Conservation (phyloP, 2,888 invertebrate species). For the Calliphora vomitoria region DNA sequence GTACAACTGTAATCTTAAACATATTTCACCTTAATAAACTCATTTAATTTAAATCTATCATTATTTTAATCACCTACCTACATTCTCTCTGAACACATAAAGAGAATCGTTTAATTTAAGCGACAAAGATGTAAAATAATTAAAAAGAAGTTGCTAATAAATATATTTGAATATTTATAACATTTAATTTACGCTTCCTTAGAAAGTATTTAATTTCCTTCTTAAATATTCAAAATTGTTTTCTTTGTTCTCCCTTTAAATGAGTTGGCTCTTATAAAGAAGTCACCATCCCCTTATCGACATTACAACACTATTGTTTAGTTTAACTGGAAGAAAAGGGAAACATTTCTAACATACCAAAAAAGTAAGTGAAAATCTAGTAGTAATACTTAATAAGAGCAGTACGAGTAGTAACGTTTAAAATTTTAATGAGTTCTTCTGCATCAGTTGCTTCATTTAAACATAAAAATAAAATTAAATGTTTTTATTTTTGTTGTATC, state of each 20-base stretch:
- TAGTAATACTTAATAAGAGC: not conserved
- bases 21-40: no score
- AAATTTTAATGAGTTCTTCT: conserved; percentile 76
- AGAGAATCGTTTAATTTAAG: not conserved
- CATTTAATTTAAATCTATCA: no score
- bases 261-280: conserved; percentile 14
- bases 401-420: conserved; percentile 46
- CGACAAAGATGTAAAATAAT: not conserved
- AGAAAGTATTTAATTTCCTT: conserved; percentile 47
- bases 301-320: conserved; percentile 30
- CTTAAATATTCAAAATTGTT: conserved; percentile 51
- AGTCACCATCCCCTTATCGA: not conserved
- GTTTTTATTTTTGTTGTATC: conserved; percentile 35
- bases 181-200: conserved; percentile 16
- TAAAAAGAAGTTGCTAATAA: conserved; percentile 2
- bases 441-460: conserved; percentile 65
- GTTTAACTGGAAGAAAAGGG: conserved; percentile 30
- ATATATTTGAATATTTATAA: conserved; percentile 29
- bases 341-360: conserved; percentile 25
- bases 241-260: conserved; percentile 45
- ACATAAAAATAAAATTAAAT: conserved; percentile 48
- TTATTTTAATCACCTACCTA: no score
- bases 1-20: no score
- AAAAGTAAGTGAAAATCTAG: not conserved
- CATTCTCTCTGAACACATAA: not conserved